Percentiles rank a stretch among this genome's conserved stretches.
Conservation (phyloP, 2,113 vertebrate genomes). For the Antigone vipio region DNA sequence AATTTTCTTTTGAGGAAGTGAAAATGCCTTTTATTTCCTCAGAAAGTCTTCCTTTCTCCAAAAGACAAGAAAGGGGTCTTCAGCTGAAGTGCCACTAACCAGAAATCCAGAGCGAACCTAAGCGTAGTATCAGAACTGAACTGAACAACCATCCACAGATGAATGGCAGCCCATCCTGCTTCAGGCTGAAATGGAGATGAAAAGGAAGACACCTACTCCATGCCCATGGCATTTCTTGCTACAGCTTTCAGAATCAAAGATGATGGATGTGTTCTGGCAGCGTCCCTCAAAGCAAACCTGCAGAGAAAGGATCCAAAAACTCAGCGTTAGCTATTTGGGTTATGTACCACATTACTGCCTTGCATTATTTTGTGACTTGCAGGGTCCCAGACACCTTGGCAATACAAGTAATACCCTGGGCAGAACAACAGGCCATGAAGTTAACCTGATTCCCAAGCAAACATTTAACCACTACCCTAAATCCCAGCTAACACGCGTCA, state of each 20-base stretch:
- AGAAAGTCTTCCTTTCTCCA: background rate
- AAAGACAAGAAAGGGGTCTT: background rate
- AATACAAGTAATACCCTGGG: background rate
- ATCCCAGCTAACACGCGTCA: background rate
- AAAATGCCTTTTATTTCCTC: background rate
- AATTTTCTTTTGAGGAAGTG: background rate
- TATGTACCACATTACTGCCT: background rate
- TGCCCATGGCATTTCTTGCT: slow-evolving; percentile 85
- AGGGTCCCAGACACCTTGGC: background rate
- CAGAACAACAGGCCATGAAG: background rate
- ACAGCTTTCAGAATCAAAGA: slow-evolving; percentile 86
- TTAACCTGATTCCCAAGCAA: background rate
- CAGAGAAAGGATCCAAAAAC: background rate
- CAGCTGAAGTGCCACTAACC: background rate
- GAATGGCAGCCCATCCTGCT: background rate
- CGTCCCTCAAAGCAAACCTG: slow-evolving; percentile 95
- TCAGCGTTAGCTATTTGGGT: background rate
- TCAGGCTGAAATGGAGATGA: background rate
- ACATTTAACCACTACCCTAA: background rate
- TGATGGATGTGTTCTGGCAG: slow-evolving; percentile 87
- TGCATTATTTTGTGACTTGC: background rate
- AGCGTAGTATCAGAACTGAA: background rate
- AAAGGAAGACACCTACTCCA: slow-evolving; percentile 78
- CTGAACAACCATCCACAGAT: background rate
- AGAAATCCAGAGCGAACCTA: background rate